These are phyloP conservation scores for Brachystomella parvula DNA, from an alignment of 1,140 invertebrate genomes.

Conservation along the genomic window DNA sequence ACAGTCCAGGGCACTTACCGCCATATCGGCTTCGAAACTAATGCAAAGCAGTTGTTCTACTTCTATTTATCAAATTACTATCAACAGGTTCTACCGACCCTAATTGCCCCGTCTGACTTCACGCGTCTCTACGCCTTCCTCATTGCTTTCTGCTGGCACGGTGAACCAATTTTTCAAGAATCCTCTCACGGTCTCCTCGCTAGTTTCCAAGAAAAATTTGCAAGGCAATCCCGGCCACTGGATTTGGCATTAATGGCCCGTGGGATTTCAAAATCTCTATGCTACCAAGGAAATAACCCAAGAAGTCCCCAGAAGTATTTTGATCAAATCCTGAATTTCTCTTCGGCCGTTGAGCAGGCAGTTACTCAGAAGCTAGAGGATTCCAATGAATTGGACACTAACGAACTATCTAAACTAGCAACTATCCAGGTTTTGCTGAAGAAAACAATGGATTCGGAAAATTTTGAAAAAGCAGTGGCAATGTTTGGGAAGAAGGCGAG, in stretches of 20 bases:
- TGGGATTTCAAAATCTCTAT: conserved; percentile 20
- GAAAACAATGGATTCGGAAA: conserved; percentile 19
- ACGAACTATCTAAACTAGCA: conserved; percentile 12
- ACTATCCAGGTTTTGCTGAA: conserved; percentile 7
- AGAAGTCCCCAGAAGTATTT: conserved; percentile 40
- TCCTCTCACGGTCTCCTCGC: conserved; percentile 12
- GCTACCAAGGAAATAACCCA: conserved; percentile 36
- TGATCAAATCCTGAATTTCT: conserved; percentile 18
- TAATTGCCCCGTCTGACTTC: conserved; percentile 43
- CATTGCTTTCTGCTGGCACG: conserved; percentile 42
- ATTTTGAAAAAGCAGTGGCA: conserved; percentile 14
- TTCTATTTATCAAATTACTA: conserved; percentile 42
- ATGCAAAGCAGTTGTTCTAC: conserved; percentile 42
- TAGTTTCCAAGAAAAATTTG: conserved; percentile 24
- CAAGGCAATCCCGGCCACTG: conserved; percentile 25
- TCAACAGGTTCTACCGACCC: conserved; percentile 27
- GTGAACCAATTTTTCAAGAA: conserved; percentile 25
- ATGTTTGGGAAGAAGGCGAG: neutral
- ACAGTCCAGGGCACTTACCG: conserved; percentile 47
- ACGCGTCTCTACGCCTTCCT: conserved; percentile 45
- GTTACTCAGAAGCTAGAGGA: too few species aligned
- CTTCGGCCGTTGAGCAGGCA: conserved; percentile 2
- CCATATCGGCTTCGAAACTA: conserved; percentile 44
- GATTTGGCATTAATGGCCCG: conserved; percentile 32
- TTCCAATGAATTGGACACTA: neutral